These are phyloP conservation scores for Creontiades dilutus DNA, from an alignment of 2,888 invertebrate species.

Conservation along the genomic window DNA sequence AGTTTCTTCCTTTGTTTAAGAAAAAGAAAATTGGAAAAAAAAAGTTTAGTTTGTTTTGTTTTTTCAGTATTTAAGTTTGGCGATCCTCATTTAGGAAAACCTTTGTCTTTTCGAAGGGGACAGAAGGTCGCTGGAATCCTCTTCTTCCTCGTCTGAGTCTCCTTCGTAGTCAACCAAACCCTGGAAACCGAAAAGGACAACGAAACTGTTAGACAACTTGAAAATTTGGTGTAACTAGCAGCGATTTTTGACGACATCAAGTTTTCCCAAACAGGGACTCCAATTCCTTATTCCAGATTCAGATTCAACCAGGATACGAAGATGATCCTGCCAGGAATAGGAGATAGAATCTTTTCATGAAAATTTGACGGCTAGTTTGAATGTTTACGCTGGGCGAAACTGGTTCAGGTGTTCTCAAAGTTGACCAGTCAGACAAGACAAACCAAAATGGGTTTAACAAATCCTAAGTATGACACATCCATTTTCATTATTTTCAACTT, in stretches of 20 bases:
- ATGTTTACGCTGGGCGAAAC: no score
- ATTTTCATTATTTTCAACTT: no score
- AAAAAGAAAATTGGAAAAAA: not conserved
- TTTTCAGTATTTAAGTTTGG: not conserved
- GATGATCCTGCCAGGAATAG: no score
- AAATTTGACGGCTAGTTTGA: no score
- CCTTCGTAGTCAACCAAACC: slow-evolving; percentile 97
- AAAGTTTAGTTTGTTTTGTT: not conserved
- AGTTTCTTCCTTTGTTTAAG: not conserved
- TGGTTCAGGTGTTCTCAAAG: no score
- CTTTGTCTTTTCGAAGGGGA: slow-evolving; percentile 75
- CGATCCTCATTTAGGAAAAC: slow-evolving; percentile 74
- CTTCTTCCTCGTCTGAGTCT: slow-evolving; percentile 97
- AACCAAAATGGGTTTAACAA: no score
- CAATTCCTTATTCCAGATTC: no score
- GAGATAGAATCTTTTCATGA: no score
- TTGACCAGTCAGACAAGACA: no score
- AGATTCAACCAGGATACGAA: no score
- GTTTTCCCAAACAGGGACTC: not conserved
- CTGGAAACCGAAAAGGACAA: slow-evolving; percentile 71
- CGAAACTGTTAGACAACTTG: not conserved
- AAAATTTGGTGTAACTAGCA: no score
- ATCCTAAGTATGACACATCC: no score
- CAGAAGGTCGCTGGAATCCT: slow-evolving; percentile 80
- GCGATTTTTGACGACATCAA: not conserved